A percentile compares a stretch with the other conserved stretches of the same genome.
These are phyloP conservation scores for Apoda limacodes DNA, from an alignment of 2,888 invertebrate genomes.

Conservation along the genomic window DNA sequence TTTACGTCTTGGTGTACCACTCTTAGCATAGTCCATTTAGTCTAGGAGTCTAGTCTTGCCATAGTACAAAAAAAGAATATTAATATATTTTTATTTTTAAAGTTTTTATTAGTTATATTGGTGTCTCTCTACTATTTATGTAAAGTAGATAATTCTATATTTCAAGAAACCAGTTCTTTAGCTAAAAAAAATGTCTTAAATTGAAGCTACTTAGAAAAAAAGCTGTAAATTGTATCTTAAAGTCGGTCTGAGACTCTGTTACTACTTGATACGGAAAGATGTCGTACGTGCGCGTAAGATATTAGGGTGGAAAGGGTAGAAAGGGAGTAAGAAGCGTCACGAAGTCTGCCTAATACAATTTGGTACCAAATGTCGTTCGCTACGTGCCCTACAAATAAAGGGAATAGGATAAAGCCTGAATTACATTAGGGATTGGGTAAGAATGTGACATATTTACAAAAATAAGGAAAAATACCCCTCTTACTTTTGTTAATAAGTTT, in stretches of 20 bases:
- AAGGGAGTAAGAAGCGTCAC: conserved; percentile 45
- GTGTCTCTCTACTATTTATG: no score
- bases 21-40: no score
- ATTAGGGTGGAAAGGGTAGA: conserved; percentile 50
- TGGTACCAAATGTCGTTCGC: conserved; percentile 63
- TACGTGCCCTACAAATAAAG: conserved; percentile 66
- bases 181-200: no score
- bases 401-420: conserved; percentile 52
- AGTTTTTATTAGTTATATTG: background rate
- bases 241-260: conserved; percentile 8
- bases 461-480: background rate
- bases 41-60: background rate
- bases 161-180: no score
- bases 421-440: conserved; percentile 37
- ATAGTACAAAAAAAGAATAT: conserved; percentile 8
- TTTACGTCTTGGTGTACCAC: no score
- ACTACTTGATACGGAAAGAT: conserved; percentile 12
- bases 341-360: conserved; percentile 63
- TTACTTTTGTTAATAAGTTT: no score
- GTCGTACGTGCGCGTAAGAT: conserved; percentile 49
- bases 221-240: no score
- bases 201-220: no score
- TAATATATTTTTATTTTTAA: conserved; percentile 18
- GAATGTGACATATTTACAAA: conserved; percentile 26
- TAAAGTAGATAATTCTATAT: no score